Percentiles rank a stretch among this genome's conserved stretches.
Evolutionary conservation across 2,888 invertebrate species (phyloP).

Genomic region (Diadegma fenestrale): DNA sequence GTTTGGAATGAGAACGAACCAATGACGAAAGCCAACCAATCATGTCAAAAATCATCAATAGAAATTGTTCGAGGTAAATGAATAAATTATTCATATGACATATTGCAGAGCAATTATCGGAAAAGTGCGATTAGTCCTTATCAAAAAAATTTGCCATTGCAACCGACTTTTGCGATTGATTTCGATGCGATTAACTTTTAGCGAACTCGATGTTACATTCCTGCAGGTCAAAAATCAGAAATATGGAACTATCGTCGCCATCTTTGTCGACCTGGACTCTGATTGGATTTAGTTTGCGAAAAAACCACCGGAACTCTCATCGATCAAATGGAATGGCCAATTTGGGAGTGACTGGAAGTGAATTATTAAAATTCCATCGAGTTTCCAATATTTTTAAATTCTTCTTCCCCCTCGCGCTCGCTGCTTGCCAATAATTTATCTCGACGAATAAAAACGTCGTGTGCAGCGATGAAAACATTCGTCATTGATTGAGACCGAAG

Average conservation of each 20-base stretch:
- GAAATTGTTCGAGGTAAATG: not conserved
- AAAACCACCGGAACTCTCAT: not conserved
- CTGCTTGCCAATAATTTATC: not conserved
- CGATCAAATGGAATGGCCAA: not conserved
- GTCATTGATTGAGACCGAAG: conserved; percentile 42
- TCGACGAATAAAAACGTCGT: conserved; percentile 8
- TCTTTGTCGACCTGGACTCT: not conserved
- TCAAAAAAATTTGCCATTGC: not conserved
- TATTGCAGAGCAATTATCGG: not conserved
- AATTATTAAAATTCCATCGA: conserved; percentile 9
- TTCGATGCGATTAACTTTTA: no score
- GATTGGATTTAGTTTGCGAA: not conserved
- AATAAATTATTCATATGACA: not conserved
- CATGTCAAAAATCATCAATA: not conserved
- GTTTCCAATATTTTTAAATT: not conserved
- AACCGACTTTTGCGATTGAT: no score
- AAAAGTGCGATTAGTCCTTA: not conserved
- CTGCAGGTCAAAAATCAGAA: not conserved
- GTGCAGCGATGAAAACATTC: conserved; percentile 31
- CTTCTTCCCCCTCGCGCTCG: not conserved
- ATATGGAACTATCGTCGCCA: not conserved
- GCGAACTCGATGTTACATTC: not conserved
- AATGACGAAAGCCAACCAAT: not conserved
- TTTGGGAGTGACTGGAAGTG: not conserved
- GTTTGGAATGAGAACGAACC: no score